Evolutionary conservation across 2,797 vertebrate genomes (phyloP), one percentile per base, ranked within the genome.

Genomic region (Yasuhikotakia modesta): DNA sequence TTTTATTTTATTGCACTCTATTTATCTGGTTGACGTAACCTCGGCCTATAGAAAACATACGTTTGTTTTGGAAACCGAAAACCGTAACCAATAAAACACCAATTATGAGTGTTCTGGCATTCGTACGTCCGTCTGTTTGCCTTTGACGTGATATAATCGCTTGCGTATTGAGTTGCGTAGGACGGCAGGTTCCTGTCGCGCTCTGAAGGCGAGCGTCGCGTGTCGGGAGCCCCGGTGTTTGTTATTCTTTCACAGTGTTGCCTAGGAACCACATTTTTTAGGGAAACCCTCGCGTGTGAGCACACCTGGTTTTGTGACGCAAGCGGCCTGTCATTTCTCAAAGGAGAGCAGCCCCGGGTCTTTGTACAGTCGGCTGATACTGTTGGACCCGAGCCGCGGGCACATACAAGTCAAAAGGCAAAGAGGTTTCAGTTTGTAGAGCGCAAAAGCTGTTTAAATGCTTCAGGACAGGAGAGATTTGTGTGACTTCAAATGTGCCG

Each of bases 261-360:
- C 85, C 61, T 80, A 73, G 84, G 70, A 73, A 83, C 79, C 17
- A 46, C 16, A 2, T 52, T 58, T 81, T 75, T 83, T 66, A 81
- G 87, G 84, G 82, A 83, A 85, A 63, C 70, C 83, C 82, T 84
- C 58, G 80, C 76, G 78, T 83, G 80, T 85, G 76, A 85, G 75
- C 60, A 67, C 70, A 79, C 78, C 64, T 72, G 19, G 53, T 21
- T 13, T 27, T 32, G 82, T 83, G 79, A 80, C 69, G 82, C 80
- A 72, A 64, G 46, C 60, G 17, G 16, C 8, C 60, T 2, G 21
- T 5, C 43, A 11, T 63, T 19, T 22, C 17, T 70, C 43, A 27
- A 68, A 30, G 46, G 24, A 69, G n/a, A 32, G 67, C 22, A 70
- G 67, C 22, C 46, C 11, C 16, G 14, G 16, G 32, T 32, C 12